A percentile compares a stretch with the other conserved stretches of the same genome.
Evolutionary conservation across 2,888 invertebrate genomes (phyloP).

Genomic region (Formica aserva): DNA sequence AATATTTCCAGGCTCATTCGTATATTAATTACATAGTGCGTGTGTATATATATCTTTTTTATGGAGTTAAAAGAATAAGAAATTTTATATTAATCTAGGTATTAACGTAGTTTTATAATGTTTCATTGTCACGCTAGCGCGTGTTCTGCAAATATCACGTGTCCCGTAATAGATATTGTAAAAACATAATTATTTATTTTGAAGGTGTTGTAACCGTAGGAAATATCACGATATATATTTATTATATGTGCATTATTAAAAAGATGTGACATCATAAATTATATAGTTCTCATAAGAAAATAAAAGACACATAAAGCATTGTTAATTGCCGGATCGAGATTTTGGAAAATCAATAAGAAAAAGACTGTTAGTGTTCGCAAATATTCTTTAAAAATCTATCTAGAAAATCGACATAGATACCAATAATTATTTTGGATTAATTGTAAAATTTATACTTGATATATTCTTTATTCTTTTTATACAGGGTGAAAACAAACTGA

Average conservation of each 20-base stretch:
- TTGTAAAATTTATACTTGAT: slow-evolving; percentile 58
- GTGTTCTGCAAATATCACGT: background rate
- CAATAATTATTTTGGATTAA: slow-evolving; percentile 74
- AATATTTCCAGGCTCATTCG: slow-evolving; percentile 1
- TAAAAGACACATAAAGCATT: slow-evolving; percentile 65
- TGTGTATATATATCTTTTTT: slow-evolving; percentile 66
- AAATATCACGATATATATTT: slow-evolving; percentile 49
- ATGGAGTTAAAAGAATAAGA: slow-evolving; percentile 74
- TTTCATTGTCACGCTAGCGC: slow-evolving; percentile 38
- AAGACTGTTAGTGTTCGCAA: slow-evolving; percentile 57
- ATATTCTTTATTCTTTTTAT: slow-evolving; percentile 33
- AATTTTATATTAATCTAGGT: slow-evolving; percentile 67
- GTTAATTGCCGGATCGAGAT: slow-evolving; percentile 57
- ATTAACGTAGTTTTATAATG: slow-evolving; percentile 58
- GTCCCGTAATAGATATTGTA: slow-evolving; percentile 53
- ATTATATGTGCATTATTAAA: slow-evolving; percentile 47
- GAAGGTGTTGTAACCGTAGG: slow-evolving; percentile 38
- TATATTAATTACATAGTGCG: slow-evolving; percentile 47
- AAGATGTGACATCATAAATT: slow-evolving; percentile 36
- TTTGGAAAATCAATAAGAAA: slow-evolving; percentile 53
- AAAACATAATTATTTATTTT: slow-evolving; percentile 60
- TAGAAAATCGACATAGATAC: slow-evolving; percentile 72
- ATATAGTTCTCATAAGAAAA: slow-evolving; percentile 50
- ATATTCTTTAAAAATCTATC: slow-evolving; percentile 63
- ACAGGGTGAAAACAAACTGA: no score